Base-by-base conservation (phyloP, 2,888 invertebrate species). In the Homarus gammarus region DNA sequence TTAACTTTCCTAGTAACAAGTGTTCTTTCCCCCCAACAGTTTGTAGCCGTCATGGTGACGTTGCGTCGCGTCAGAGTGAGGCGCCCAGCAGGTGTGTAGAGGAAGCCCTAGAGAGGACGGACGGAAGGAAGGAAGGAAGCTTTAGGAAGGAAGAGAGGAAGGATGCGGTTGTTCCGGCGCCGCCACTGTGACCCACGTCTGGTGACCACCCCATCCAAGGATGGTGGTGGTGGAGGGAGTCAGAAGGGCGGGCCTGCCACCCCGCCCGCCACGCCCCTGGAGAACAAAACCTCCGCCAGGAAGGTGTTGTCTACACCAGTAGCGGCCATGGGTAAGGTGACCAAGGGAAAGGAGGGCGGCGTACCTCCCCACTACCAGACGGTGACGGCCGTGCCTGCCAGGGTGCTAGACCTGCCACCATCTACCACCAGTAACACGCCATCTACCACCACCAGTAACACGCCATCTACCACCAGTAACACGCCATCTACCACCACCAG, bases 151-250 rank as follows among this genome's bases (percentile, higher is more conserved):
- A 18, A 75, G 38, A 22, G 0, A 22, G 49, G 56, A 33, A 85
- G n/a, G 75, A 86, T 86, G 86, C 83, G 88, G 49, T 51, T 88
- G n/a, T 88, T 88, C 78, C 88, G 88, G n/a, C 88, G 88, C 8
- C 83, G 88, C 40, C 77, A 88, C 51, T 84, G 88, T 77, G 88
- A 88, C 61, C 88, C 88, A 6, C 82, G 87, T 40, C 3, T 78
- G 27, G 51, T 70, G 27, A 27, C 27, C 36, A 56, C 78, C 0
- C 51, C 68, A 1, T n/a, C 82, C 31, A 12, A 36, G 73, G 44
- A 33, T 22, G 56, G 18, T 33, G 64, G 38, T 22, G 73, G 31
- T n/a, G 27, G 44, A 44, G 68, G 56, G 27, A 64, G 33, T 27
- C 78, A 70, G 73, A 84, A 84, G 61, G 61, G 61, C 51, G 36